Evolutionary conservation across 2,113 vertebrate species (phyloP).

Genomic region (Lamprotornis superbus): DNA sequence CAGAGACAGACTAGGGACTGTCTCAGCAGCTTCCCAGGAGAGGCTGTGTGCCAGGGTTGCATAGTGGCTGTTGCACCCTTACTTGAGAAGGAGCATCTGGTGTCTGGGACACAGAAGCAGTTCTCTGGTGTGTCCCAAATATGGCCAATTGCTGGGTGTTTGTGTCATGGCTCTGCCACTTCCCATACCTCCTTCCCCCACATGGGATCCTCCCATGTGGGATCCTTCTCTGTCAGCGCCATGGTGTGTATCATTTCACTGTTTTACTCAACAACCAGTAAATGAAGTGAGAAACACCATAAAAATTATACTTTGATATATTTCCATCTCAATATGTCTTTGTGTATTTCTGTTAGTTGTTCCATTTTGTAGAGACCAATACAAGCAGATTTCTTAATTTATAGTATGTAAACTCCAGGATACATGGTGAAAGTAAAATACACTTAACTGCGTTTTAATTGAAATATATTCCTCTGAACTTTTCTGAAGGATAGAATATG

Average conservation of each 20-base stretch:
- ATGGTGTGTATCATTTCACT: fast-evolving
- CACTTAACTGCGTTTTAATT: neutral
- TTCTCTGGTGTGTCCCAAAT: neutral
- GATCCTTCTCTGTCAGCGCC: neutral
- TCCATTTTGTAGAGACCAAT: neutral
- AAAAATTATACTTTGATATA: neutral
- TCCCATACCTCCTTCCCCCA: neutral
- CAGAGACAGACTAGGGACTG: neutral
- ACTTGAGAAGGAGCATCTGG: neutral
- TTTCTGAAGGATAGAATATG: neutral
- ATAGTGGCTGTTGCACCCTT: fast-evolving
- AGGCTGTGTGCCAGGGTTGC: neutral
- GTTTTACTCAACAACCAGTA: neutral
- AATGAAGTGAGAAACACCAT: neutral
- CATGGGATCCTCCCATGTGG: fast-evolving
- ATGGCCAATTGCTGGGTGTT: neutral
- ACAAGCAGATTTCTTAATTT: neutral
- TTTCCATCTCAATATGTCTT: neutral
- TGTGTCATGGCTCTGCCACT: neutral
- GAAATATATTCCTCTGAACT: neutral
- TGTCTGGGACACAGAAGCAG: neutral
- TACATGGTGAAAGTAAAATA: neutral
- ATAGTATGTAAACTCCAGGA: neutral
- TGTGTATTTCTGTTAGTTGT: neutral
- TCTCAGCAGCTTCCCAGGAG: neutral